Evolutionary conservation across 2,888 invertebrate species (phyloP), one percentile per base, ranked within the genome.

Genomic region (Harpalus rufipes): DNA sequence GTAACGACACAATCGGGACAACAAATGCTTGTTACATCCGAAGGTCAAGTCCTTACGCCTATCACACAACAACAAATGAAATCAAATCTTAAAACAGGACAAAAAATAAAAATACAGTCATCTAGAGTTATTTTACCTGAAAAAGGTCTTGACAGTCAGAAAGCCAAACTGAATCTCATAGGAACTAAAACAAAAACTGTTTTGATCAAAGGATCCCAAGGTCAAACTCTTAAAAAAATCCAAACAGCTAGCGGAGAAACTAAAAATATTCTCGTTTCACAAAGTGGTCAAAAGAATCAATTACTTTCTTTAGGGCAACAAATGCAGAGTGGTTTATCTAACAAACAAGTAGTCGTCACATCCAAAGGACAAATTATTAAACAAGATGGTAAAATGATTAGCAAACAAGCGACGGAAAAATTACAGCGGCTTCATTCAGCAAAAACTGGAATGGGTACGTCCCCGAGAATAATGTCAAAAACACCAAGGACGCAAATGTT

Each of bases 1-100:
- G 92, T 93, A 2, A 92, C 92, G 56, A 87, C 91, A 65, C 91
- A 92, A 85, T 18, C 72, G 12, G 88, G 88, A 79, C 90, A 88
- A 79, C 90, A 90, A 85, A 90, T 90, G 44, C 88, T 90, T 84
- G 88, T 90, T 72, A 88, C 90, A 7, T 89, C 90, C 6, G 90
- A 90, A 86, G 89, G 90, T 10, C 89, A 91, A 44, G 88, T 91
- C 32, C 85, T 91, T 4, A 90, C 90, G 6, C 90, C 91, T 1
- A 89, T 91, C 59, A 91, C 90, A 18, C 89, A 90, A 0, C 90
- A 90, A 32, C 90, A 90, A 87, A 89, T 90, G 7, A 90, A 90
- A 88, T 90, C 89, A 7, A 90, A 90, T 87, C 82, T 0, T 87
- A 88, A 87, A 59, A 85, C 0, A 87, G 87, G 85, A n/a, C 86